These are phyloP conservation scores for Telenomus remus DNA, from an alignment of 1,140 invertebrate species.

Conservation along the genomic window DNA sequence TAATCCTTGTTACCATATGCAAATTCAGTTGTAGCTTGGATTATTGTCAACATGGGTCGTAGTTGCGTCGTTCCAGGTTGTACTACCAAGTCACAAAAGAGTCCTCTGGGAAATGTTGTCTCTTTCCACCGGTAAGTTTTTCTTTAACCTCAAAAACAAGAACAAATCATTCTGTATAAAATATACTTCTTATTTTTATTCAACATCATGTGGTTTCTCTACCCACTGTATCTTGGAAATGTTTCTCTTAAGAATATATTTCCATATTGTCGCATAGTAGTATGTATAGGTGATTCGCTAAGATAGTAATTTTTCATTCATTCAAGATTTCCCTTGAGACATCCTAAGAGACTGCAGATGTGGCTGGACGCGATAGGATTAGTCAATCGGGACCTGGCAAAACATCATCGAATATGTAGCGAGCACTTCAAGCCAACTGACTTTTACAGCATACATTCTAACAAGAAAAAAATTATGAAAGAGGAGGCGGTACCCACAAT, in stretches of 20 bases:
- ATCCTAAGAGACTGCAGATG: constrained; percentile 37
- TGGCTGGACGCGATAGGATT: constrained; percentile 49
- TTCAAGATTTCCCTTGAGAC: constrained; percentile 39
- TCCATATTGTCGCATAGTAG: too few species aligned
- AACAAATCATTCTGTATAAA: neutral
- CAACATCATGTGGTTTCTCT: neutral
- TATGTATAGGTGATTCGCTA: too few species aligned
- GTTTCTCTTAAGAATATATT: too few species aligned
- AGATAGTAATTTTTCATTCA: too few species aligned
- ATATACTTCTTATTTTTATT: neutral
- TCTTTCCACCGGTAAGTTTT: constrained; percentile 47
- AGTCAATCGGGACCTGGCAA: constrained; percentile 20
- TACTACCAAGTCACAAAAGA: constrained; percentile 10
- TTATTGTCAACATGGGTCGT: constrained; percentile 28
- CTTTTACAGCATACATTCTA: constrained; percentile 53
- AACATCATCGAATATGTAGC: constrained; percentile 48
- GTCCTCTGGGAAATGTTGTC: constrained; percentile 9
- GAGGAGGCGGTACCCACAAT: constrained; percentile 37
- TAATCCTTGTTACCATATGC: neutral
- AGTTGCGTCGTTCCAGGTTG: constrained; percentile 44
- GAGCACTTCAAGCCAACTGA: constrained; percentile 45
- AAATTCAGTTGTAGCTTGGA: neutral
- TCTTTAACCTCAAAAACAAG: constrained; percentile 1
- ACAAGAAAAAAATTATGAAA: constrained; percentile 50
- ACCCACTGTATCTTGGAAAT: too few species aligned